Percentiles rank a stretch among this genome's conserved stretches.
These are phyloP conservation scores for Cyphomyrmex costatus DNA, from an alignment of 1,140 invertebrate species.

Conservation along the genomic window DNA sequence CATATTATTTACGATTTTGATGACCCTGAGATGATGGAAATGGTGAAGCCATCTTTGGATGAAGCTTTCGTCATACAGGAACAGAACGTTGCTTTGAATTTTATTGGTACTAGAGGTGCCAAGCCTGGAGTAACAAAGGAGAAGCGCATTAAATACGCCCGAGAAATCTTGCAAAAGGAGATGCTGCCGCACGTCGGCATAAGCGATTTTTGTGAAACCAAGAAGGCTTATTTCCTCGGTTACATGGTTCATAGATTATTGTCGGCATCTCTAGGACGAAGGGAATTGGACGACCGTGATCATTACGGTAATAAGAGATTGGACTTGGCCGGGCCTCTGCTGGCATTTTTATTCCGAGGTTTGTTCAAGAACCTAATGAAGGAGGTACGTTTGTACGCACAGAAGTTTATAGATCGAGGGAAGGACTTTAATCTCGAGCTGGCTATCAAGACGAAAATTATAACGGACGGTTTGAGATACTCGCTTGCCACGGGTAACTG, in stretches of 20 bases:
- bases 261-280: constrained; percentile 96
- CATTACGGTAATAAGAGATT: constrained; percentile 99
- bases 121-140: constrained; percentile 99
- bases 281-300: constrained; percentile 99
- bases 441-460: constrained; percentile 98
- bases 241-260: constrained; percentile 99
- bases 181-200: constrained; percentile 99
- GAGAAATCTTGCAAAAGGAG: constrained; percentile 99
- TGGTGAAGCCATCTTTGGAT: constrained; percentile 99
- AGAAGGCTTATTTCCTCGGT: constrained; percentile 99
- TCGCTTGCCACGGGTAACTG: constrained; percentile 99
- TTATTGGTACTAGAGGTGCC: constrained; percentile 98
- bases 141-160: constrained; percentile 99
- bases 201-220: constrained; percentile 99
- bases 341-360: constrained; percentile 98
- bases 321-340: constrained; percentile 97
- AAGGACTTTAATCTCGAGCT: constrained; percentile 99
- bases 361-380: constrained; percentile 97
- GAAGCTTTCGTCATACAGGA: constrained; percentile 99
- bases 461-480: constrained; percentile 99
- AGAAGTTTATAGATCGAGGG: constrained; percentile 99
- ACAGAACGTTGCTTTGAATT: constrained; percentile 99
- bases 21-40: constrained; percentile 99
- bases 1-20: constrained; percentile 99
- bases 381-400: constrained; percentile 98